Conservation (phyloP, 2,113 vertebrate genomes). For the Coreoperca whiteheadi region DNA sequence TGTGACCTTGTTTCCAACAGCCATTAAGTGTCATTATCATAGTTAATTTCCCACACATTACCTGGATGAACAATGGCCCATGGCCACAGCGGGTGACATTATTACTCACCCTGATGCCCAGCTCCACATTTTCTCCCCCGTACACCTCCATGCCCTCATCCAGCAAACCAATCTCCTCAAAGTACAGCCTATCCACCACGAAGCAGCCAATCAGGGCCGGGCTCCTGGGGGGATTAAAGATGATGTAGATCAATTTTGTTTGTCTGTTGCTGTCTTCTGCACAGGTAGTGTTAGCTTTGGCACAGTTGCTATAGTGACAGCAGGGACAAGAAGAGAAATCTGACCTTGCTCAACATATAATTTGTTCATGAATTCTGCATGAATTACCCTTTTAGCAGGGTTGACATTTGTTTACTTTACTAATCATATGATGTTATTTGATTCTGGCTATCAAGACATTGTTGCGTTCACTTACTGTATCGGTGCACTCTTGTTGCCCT, state of each 20-base stretch:
- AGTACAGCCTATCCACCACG: slow-evolving; percentile 95
- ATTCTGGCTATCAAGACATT: not conserved
- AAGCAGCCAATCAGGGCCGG: slow-evolving; percentile 99
- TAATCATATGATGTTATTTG: not conserved
- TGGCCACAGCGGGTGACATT: slow-evolving; percentile 20
- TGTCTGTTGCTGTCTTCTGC: slow-evolving; percentile 8
- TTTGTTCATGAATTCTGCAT: slow-evolving; percentile 14
- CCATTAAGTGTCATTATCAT: slow-evolving; percentile 63
- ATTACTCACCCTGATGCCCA: slow-evolving; percentile 94
- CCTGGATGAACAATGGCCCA: slow-evolving; percentile 63
- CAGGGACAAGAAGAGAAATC: slow-evolving; percentile 18
- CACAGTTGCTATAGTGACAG: slow-evolving; percentile 56
- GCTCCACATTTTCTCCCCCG: slow-evolving; percentile 97
- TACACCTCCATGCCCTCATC: slow-evolving; percentile 99
- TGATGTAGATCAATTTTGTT: slow-evolving; percentile 52
- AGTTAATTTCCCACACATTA: slow-evolving; percentile 71
- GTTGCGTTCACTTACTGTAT: slow-evolving; percentile 88
- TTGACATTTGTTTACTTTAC: slow-evolving; percentile 6
- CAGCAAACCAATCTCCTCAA: slow-evolving; percentile 96
- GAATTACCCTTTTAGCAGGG: not conserved
- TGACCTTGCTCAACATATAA: slow-evolving; percentile 21
- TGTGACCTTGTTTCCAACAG: slow-evolving; percentile 59
- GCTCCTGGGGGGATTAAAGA: slow-evolving; percentile 85
- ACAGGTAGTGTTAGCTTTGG: slow-evolving; percentile 31
- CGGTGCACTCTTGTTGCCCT: slow-evolving; percentile 92